Percentiles rank a stretch among this genome's conserved stretches.
These are phyloP conservation scores for Poecilia velifera DNA, from an alignment of 2,797 vertebrate species.

Conservation along the genomic window DNA sequence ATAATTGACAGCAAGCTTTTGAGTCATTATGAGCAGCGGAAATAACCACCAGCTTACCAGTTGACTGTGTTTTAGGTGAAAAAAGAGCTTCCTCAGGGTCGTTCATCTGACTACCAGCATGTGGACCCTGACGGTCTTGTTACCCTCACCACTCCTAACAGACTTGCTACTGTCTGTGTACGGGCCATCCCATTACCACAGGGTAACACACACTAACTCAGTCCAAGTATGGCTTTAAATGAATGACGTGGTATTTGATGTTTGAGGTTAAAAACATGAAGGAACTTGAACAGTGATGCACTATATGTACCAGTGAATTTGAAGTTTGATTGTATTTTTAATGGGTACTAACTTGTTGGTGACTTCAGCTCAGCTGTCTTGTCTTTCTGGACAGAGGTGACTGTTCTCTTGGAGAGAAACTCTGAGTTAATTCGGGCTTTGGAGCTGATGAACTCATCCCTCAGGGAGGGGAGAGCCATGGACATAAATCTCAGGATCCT, in stretches of 20 bases:
- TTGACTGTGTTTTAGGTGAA: constrained; percentile 78
- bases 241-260: not conserved
- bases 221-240: not conserved
- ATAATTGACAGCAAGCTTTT: not conserved
- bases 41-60: not conserved
- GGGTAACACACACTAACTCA: constrained; percentile 54
- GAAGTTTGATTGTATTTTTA: not conserved
- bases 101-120: constrained; percentile 84
- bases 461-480: constrained; percentile 84
- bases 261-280: not conserved
- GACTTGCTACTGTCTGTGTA: constrained; percentile 86
- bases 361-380: not conserved
- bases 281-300: not conserved
- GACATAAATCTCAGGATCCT: constrained; percentile 81
- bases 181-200: constrained; percentile 89
- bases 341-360: not conserved
- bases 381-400: constrained; percentile 74
- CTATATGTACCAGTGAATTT: not conserved
- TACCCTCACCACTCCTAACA: constrained; percentile 90
- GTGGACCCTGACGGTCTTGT: constrained; percentile 88
- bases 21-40: not conserved
- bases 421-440: constrained; percentile 89
- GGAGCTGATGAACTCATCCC: constrained; percentile 86
- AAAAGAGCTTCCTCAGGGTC: constrained; percentile 83
- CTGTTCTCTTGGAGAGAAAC: constrained; percentile 88